Evolutionary conservation across 1,140 invertebrate species (phyloP).

Genomic region (Macrobrachium rosenbergii): DNA sequence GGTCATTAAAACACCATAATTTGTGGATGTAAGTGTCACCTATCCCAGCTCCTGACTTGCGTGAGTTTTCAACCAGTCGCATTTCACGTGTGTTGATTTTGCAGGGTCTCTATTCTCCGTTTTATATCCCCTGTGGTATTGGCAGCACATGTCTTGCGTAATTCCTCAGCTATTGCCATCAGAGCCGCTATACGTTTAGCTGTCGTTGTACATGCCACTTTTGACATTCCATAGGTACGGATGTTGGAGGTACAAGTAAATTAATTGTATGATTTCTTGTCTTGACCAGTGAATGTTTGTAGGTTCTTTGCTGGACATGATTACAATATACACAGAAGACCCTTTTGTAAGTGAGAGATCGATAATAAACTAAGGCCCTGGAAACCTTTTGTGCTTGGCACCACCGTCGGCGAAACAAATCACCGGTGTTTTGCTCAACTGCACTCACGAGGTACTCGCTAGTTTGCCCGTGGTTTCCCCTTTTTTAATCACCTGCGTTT

Average conservation of each 20-base stretch:
- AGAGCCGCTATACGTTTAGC: slow-evolving; percentile 11
- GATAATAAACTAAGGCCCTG: too few relatives aligned
- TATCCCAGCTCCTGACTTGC: too few relatives aligned
- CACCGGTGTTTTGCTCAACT: too few relatives aligned
- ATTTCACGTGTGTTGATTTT: slow-evolving; percentile 20
- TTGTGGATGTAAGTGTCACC: too few relatives aligned
- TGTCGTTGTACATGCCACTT: slow-evolving; percentile 20
- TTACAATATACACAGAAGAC: neutral
- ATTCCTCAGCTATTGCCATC: slow-evolving; percentile 7
- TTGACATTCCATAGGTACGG: slow-evolving; percentile 22
- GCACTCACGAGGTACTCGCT: too few relatives aligned
- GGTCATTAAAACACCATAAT: too few relatives aligned
- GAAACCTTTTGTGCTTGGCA: too few relatives aligned
- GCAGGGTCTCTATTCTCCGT: neutral
- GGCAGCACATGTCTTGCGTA: slow-evolving; percentile 18
- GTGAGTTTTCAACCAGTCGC: slow-evolving; percentile 4
- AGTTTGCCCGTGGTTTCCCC: too few relatives aligned
- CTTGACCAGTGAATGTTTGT: slow-evolving; percentile 14
- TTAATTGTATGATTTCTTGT: slow-evolving; percentile 13
- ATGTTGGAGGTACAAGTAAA: slow-evolving; percentile 18
- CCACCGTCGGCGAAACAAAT: too few relatives aligned
- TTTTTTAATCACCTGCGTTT: too few relatives aligned
- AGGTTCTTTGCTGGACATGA: slow-evolving; percentile 21
- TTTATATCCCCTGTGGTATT: slow-evolving; percentile 18
- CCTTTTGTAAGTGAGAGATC: too few relatives aligned